Evolutionary conservation across 2,113 vertebrate genomes (phyloP), one percentile per base, ranked within the genome.

Genomic region (Noctilio leporinus): DNA sequence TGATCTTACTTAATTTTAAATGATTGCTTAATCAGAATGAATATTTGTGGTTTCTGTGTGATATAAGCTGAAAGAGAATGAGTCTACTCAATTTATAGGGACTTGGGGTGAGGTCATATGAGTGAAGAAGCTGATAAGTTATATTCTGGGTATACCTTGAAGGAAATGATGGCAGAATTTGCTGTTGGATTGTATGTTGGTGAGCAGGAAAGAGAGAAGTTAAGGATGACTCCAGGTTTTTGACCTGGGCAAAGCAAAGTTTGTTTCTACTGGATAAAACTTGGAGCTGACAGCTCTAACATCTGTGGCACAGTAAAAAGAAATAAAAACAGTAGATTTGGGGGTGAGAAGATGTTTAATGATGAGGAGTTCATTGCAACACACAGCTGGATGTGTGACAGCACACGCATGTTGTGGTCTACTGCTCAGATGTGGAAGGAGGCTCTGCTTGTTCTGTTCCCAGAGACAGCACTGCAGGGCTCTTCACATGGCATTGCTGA

Each of bases 1-100:
- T 38, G 5, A 65, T 91, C n/a, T 86, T 81, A 53, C 9, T 26
- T 92, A 89, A 49, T 82, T 91, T 64, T 33, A 83, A 91, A 62
- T 38, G 47, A 62, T 86, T 86, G 64, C 69, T 69, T 59, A 57
- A 62, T 85, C 20, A 84, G 5, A 90, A 35, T 70, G 43, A 40
- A 40, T 38, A 69, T 69, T 89, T 92, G 19, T 96, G 78, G 4
- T 22, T 47, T 86, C 49, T 55, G 1, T 38, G 6, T 89, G 35
- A 57, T 70, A 33, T 19, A n/a, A 9, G 1, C 17, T 55, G 11
- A 84, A 88, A 62, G 9, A 80, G 64, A 40, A 7, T 62, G 9
- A 47, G 17, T 86, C n/a, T 86, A 17, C 3, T 78, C 30, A 78
- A 84, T 47, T 57, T n/a, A 49, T 3, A 20, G 20, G 3, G 12